phyloP scores from a whole-genome alignment of 2,113 vertebrate species.

The Leiothrix lutea region DNA sequence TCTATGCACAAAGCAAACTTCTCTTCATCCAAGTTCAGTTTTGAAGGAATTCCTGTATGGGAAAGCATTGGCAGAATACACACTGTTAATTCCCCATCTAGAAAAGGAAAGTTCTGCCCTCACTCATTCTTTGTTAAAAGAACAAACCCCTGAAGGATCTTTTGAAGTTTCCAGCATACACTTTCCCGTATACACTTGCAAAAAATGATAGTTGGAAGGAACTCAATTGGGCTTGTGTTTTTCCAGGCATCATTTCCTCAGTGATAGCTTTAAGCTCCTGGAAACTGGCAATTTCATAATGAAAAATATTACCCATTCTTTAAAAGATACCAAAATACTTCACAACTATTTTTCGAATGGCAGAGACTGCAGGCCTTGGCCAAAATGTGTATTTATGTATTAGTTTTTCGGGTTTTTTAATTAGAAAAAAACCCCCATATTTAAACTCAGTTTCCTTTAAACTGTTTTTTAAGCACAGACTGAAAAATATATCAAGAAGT shows the following conservation, averaged over 20 bases:
- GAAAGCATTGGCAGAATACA: background rate
- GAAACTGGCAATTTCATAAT: background rate
- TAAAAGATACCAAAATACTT: background rate
- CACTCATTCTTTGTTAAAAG: background rate
- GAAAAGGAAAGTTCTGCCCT: background rate
- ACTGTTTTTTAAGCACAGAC: background rate
- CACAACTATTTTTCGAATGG: background rate
- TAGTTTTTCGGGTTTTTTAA: rapidly evolving
- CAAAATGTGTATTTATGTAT: background rate
- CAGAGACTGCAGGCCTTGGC: background rate
- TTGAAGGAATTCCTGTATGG: background rate
- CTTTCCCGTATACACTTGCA: background rate
- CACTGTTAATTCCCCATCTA: background rate
- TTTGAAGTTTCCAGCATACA: background rate
- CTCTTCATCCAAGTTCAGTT: background rate
- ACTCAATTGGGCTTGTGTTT: background rate
- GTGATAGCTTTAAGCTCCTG: background rate
- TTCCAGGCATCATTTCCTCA: background rate
- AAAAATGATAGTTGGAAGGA: background rate
- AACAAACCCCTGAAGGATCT: background rate
- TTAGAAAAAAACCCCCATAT: rapidly evolving
- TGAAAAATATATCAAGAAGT: background rate
- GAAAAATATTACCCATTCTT: background rate
- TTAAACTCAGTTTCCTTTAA: background rate
- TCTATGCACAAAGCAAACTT: background rate